Conservation (phyloP, 2,888 invertebrate species). For the Buathra laborator region DNA sequence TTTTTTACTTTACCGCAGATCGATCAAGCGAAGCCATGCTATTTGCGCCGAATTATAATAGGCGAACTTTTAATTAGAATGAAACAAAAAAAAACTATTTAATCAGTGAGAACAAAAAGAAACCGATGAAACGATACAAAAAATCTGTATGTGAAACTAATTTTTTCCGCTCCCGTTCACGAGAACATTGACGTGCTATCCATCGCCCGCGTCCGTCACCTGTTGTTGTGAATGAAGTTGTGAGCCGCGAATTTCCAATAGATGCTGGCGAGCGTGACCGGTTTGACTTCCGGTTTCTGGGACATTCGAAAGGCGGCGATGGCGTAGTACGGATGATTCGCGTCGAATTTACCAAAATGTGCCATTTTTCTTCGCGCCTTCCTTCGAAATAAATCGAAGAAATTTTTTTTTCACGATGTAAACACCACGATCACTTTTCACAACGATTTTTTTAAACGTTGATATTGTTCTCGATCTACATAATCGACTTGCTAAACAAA, state of each 20-base stretch:
- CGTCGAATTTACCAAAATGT: constrained; percentile 77
- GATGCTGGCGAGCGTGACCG: constrained; percentile 77
- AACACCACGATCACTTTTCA: neutral
- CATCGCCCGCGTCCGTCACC: constrained; percentile 60
- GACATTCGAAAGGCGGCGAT: constrained; percentile 79
- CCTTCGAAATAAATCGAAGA: constrained; percentile 70
- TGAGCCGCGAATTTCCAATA: constrained; percentile 81
- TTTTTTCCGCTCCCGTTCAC: constrained; percentile 17
- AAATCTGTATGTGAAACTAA: constrained; percentile 18
- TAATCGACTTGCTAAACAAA: neutral
- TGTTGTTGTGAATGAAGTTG: constrained; percentile 79
- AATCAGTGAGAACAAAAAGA: constrained; percentile 13
- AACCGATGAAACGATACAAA: constrained; percentile 29
- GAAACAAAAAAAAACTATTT: neutral
- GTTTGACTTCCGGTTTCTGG: constrained; percentile 77
- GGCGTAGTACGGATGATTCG: constrained; percentile 78
- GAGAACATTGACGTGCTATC: neutral
- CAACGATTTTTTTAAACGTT: neutral
- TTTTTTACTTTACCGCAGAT: neutral
- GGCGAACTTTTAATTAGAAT: neutral
- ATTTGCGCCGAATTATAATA: neutral
- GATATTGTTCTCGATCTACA: neutral
- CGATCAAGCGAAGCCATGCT: constrained; percentile 38
- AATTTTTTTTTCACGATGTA: constrained; percentile 31
- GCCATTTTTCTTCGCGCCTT: constrained; percentile 74